A percentile compares a stretch with the other conserved stretches of the same genome.
Conservation (phyloP, 2,797 vertebrate genomes). For the Myiotriccus ornatus region DNA sequence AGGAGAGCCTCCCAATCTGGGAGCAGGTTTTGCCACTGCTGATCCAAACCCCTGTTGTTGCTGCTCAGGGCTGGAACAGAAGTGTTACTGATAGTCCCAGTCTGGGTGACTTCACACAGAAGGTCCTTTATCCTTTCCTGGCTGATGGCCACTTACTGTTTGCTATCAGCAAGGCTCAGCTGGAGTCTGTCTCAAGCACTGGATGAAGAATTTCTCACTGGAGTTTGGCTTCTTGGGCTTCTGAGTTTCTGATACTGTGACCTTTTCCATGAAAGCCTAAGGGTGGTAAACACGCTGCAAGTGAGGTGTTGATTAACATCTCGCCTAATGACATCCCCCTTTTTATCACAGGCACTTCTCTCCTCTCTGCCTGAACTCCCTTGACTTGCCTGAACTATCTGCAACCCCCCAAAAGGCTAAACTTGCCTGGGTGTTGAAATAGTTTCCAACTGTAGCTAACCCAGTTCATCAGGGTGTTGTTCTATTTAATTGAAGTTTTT, state of each 20-base stretch:
- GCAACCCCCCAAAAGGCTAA: not conserved
- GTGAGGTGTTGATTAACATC: not conserved
- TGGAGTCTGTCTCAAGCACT: not conserved
- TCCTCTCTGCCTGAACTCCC: not conserved
- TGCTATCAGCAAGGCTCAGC: constrained; percentile 12
- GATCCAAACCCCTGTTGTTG: not conserved
- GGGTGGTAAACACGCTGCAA: not conserved
- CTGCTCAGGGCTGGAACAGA: not conserved
- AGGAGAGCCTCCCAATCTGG: constrained; percentile 33
- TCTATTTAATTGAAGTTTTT: constrained; percentile 53
- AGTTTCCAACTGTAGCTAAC: not conserved
- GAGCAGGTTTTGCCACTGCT: not conserved
- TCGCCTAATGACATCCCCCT: not conserved
- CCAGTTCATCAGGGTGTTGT: constrained; percentile 25
- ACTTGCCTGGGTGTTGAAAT: not conserved
- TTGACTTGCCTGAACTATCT: not conserved
- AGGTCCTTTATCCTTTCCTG: not conserved
- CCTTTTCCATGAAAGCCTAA: not conserved
- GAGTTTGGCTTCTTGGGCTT: not conserved
- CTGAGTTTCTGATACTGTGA: not conserved
- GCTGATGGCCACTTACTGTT: not conserved
- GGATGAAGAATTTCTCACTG: not conserved
- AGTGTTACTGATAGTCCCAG: not conserved
- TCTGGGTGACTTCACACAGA: not conserved
- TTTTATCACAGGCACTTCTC: not conserved